A percentile compares a stretch with the other conserved stretches of the same genome.
phyloP scores from a whole-genome alignment of 92 coral and sea anemone species.

The Blastomussa wellsi region DNA sequence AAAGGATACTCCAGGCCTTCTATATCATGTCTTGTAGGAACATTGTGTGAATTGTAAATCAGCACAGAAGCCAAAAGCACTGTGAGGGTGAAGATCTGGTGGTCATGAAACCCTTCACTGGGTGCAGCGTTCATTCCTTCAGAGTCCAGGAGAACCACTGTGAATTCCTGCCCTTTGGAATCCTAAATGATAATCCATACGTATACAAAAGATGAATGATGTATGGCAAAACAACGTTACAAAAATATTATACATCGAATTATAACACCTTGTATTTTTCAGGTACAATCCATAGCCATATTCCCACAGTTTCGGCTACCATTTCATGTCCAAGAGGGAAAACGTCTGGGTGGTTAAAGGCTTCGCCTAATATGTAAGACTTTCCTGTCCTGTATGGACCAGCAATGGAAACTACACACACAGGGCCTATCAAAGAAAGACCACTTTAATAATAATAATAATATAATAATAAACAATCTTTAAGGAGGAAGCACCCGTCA shows the following conservation, averaged over 20 bases:
- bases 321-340: conserved; percentile 75
- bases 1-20: conserved; percentile 65
- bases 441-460: too few relatives aligned
- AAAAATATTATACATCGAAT: not conserved
- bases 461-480: too few relatives aligned
- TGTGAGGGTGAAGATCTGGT: conserved; percentile 61
- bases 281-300: conserved; percentile 81
- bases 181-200: not conserved
- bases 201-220: not conserved
- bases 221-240: not conserved
- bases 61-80: conserved; percentile 67
- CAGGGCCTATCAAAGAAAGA: conserved; percentile 37
- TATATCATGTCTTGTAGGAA: conserved; percentile 51
- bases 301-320: conserved; percentile 84
- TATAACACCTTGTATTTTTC: conserved; percentile 33
- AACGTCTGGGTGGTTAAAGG: conserved; percentile 34
- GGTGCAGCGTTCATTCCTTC: conserved; percentile 72
- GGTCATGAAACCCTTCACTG: conserved; percentile 56
- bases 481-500: too few relatives aligned
- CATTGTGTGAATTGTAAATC: conserved; percentile 67
- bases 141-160: conserved; percentile 76
- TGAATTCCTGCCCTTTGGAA: conserved; percentile 57
- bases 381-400: conserved; percentile 46
- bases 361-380: conserved; percentile 35
- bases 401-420: conserved; percentile 41